Conservation (phyloP, 1,140 invertebrate species). For the Samia ricini region DNA sequence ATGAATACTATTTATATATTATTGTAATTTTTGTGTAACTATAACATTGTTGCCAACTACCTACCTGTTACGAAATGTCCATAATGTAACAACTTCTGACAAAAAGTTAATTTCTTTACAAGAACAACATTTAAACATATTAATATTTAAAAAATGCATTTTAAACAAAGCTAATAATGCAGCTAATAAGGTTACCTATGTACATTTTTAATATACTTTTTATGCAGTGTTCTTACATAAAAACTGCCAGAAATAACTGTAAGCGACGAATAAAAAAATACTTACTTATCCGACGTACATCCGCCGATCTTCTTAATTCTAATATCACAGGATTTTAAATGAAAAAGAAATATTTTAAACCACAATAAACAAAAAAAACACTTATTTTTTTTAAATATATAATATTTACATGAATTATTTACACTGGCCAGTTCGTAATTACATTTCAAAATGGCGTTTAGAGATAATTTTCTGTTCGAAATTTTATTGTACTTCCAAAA, state of each 20-base stretch:
- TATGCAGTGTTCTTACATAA: neutral
- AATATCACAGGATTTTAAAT: slow-evolving; percentile 69
- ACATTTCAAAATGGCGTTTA: slow-evolving; percentile 21
- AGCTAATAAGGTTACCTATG: neutral
- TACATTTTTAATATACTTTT: neutral
- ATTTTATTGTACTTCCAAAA: slow-evolving; percentile 14
- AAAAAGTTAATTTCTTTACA: neutral
- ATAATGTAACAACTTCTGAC: neutral
- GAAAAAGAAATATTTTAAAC: slow-evolving; percentile 29
- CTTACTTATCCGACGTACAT: slow-evolving; percentile 47
- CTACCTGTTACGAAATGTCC: neutral
- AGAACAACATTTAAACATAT: neutral
- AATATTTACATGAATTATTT: slow-evolving; percentile 45
- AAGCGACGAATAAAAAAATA: slow-evolving; percentile 32
- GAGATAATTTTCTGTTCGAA: slow-evolving; percentile 21
- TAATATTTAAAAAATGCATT: neutral
- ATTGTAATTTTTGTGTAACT: neutral
- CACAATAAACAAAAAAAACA: slow-evolving; percentile 3
- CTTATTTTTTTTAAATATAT: slow-evolving; percentile 12
- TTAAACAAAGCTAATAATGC: neutral
- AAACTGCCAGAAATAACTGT: neutral
- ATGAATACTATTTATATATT: too few species aligned
- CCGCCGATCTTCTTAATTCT: slow-evolving; percentile 40
- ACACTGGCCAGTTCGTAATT: slow-evolving; percentile 39
- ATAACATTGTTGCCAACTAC: neutral